phyloP scores from a whole-genome alignment of 2,797 vertebrate species.

The Melanotaenia maccullochi region DNA sequence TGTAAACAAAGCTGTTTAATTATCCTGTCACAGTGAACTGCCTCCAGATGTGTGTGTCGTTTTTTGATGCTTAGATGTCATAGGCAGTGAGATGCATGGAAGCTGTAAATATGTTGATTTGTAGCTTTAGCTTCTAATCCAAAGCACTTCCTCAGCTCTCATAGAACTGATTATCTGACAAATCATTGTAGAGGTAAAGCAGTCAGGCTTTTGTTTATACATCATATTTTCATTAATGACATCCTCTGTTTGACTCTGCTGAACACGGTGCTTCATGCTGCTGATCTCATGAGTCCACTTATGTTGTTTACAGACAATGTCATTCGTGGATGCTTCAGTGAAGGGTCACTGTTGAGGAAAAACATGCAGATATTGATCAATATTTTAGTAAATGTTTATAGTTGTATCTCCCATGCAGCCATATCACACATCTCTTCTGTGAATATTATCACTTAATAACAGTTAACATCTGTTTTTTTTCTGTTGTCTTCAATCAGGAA shows the following conservation, averaged over 20 bases:
- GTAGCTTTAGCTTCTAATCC: conserved; percentile 43
- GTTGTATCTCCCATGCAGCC: not conserved
- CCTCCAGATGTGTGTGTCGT: conserved; percentile 35
- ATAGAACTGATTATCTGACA: conserved; percentile 9
- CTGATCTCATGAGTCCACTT: not conserved
- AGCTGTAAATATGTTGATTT: conserved; percentile 49
- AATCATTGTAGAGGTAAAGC: not conserved
- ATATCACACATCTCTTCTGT: not conserved
- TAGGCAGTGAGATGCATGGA: conserved; percentile 52
- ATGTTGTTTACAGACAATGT: conserved; percentile 10
- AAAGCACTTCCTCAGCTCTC: conserved; percentile 25
- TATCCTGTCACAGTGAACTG: conserved; percentile 20
- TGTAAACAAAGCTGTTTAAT: conserved; percentile 22
- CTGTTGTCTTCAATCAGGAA: conserved; percentile 3
- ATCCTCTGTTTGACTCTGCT: not conserved
- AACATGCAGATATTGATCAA: not conserved
- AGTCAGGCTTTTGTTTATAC: not conserved
- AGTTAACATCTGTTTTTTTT: not conserved
- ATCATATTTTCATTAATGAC: not conserved
- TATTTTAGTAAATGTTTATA: not conserved
- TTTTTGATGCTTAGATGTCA: conserved; percentile 31
- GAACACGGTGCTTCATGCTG: not conserved
- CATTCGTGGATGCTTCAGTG: not conserved
- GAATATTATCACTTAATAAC: not conserved
- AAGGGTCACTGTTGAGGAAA: not conserved